Percentiles rank a stretch among this genome's conserved stretches.
Evolutionary conservation across 1,140 invertebrate species (phyloP).

Genomic region (Gonioctena quinquepunctata): DNA sequence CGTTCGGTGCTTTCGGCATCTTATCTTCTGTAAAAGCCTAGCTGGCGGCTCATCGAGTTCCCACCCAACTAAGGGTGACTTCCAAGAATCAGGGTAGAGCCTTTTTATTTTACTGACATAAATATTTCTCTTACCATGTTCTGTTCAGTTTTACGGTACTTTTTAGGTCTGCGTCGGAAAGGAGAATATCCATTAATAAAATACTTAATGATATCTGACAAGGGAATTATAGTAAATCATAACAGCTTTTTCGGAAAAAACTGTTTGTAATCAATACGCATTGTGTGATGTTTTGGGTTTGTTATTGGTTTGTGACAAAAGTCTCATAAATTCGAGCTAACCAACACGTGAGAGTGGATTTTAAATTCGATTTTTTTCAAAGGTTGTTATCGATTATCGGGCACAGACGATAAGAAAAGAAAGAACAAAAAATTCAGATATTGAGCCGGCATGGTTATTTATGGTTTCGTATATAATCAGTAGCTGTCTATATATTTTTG

Average conservation of each 20-base stretch:
- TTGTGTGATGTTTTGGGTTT: background rate
- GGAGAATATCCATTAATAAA: background rate
- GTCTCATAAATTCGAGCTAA: background rate
- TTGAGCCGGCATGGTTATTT: no score
- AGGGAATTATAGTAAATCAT: background rate
- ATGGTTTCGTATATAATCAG: no score
- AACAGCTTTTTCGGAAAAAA: background rate
- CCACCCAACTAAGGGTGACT: slow-evolving; percentile 17
- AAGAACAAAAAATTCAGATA: no score
- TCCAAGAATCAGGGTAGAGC: slow-evolving; percentile 16
- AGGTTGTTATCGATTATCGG: background rate
- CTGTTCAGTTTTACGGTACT: slow-evolving; percentile 1
- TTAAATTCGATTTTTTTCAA: background rate
- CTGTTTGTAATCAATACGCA: background rate
- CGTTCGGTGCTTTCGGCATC: slow-evolving; percentile 17
- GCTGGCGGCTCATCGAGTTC: slow-evolving; percentile 1
- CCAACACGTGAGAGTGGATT: background rate
- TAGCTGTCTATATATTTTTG: no score
- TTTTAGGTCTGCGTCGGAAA: background rate
- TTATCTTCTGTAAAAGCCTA: slow-evolving; percentile 10
- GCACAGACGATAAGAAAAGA: no score
- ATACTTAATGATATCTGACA: background rate
- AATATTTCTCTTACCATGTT: slow-evolving; percentile 9
- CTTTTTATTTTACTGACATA: slow-evolving; percentile 9
- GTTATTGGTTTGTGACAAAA: background rate